Base-by-base conservation (phyloP, 2,888 invertebrate genomes). In the Machimus atricapillus region DNA sequence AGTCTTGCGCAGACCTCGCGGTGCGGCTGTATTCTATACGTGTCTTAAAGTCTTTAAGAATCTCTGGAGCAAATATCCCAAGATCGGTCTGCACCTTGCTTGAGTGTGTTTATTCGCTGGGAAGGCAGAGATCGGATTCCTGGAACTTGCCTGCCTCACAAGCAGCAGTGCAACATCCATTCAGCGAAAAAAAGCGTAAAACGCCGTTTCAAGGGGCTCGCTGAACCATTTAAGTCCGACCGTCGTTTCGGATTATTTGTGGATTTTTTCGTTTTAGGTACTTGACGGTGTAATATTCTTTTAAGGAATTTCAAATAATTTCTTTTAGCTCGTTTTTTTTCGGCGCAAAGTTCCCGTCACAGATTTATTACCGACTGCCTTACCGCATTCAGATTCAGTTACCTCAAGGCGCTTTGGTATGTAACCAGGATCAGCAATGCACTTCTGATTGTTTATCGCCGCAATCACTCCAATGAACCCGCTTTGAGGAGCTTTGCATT, bases 101-200 rank as follows among this genome's bases (percentile, higher is more conserved):
- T 56, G 52, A 37, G 19, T 77, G 76, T 52, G 31, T 77, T 86
- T 56, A 52, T 52, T 74, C 37, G 86, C 73, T 81, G 81, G 81
- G 79, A 86, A 86, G 74, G 85, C 87, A 86, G 79, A 88, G 85
- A 88, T 87, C 85, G 58, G 83, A 85, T 88, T 88, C 88, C 82
- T 86, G 88, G 88, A 88, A 88, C 87, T 88, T 16, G 86, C 83
- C 85, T 86, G 81, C 87, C 87, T 87, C 88, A 88, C 88, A 88
- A 87, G 88, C 87, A 78, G 88, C 77, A 66, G n/a, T 79, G 79
- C 86, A 85, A 43, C 74, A 85, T 74, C 78, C 77, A 86, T 77
- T 76, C 52, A 37, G 76, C 77, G 56, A 77, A 86, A 86, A 86
- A 86, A 86, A 86, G 77, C 77, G 77, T 86, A 86, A 86, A 86